Evolutionary conservation across 2,888 invertebrate genomes (phyloP).

Genomic region (Pheosia gnoma): DNA sequence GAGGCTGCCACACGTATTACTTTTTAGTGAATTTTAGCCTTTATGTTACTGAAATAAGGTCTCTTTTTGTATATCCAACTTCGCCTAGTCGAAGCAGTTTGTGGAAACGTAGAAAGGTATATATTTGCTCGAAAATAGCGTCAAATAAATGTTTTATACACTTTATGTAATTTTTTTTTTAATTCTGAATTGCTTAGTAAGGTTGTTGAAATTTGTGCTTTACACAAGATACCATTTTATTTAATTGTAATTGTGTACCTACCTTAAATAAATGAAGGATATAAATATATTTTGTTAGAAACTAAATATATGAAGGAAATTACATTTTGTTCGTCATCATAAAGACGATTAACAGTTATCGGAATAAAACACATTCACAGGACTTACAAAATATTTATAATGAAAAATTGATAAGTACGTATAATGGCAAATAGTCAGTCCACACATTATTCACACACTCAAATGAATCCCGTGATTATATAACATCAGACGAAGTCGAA

Average conservation of each 20-base stretch:
- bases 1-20: background rate
- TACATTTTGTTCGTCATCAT: too few species aligned
- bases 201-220: too few species aligned
- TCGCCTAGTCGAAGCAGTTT: conserved; percentile 10
- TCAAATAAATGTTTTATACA: conserved; percentile 16
- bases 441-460: background rate
- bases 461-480: background rate
- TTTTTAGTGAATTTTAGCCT: conserved; percentile 11
- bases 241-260: too few species aligned
- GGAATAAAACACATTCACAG: too few species aligned
- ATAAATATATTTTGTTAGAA: too few species aligned
- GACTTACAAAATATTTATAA: too few species aligned
- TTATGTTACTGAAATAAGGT: background rate
- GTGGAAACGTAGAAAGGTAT: conserved; percentile 12
- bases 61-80: conserved; percentile 1
- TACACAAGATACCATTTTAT: too few species aligned
- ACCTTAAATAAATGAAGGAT: too few species aligned
- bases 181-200: conserved; percentile 5
- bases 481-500: background rate
- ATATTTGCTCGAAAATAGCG: conserved; percentile 13
- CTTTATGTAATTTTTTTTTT: conserved; percentile 10
- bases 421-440: background rate
- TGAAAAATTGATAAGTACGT: background rate
- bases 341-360: too few species aligned
- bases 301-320: too few species aligned